These are phyloP conservation scores for Lucifuga dentata DNA, from an alignment of 2,113 vertebrate genomes.

Conservation along the genomic window DNA sequence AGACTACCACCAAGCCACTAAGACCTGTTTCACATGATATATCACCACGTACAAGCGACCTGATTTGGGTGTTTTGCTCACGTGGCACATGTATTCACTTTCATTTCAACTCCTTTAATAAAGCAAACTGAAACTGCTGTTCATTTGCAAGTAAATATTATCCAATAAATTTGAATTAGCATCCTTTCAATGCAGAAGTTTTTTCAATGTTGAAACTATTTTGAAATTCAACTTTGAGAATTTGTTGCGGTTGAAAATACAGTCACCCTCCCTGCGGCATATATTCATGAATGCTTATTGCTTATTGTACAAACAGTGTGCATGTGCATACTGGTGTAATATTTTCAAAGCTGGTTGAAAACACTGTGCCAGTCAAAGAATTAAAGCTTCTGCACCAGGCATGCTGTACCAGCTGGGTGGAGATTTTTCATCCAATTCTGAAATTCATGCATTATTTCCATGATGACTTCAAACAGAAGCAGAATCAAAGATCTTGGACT, in stretches of 20 bases:
- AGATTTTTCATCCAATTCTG: conserved; percentile 17
- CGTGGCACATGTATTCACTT: too few species aligned
- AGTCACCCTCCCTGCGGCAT: background rate
- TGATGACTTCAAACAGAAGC: conserved; percentile 60
- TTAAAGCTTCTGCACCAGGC: conserved; percentile 18
- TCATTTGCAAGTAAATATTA: conserved; percentile 43
- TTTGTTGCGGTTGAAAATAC: conserved; percentile 40
- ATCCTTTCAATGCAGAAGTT: conserved; percentile 26
- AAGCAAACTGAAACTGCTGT: conserved; percentile 41
- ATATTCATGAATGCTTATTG: conserved; percentile 19
- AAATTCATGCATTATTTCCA: conserved; percentile 62
- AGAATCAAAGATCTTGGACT: conserved; percentile 60
- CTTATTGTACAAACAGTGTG: background rate
- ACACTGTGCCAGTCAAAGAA: conserved; percentile 11
- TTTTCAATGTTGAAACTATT: conserved; percentile 40
- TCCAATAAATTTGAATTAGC: conserved; percentile 31
- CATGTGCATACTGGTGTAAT: background rate
- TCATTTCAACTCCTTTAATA: conserved; percentile 36
- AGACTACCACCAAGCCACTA: conserved; percentile 38
- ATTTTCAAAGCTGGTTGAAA: conserved; percentile 18
- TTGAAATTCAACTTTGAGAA: conserved; percentile 37
- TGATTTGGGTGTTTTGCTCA: too few species aligned
- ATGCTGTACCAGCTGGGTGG: background rate
- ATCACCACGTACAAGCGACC: too few species aligned
- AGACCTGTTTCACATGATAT: too few species aligned